Base-by-base conservation (phyloP, 2,113 vertebrate genomes). In the Lutjanus erythropterus region DNA sequence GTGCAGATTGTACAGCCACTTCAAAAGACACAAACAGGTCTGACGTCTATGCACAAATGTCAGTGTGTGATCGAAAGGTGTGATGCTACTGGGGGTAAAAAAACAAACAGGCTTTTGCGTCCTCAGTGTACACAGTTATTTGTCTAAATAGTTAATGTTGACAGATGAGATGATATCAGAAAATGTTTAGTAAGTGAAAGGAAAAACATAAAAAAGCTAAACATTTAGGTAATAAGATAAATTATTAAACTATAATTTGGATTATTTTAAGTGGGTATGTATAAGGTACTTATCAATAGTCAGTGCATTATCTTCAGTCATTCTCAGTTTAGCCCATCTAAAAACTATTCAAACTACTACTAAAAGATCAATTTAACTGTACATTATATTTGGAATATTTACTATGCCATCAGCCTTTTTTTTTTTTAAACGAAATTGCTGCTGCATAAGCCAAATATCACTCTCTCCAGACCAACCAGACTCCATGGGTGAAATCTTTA, bases 41-140 rank as follows among this genome's bases (percentile, higher is more conserved):
- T 83, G 86, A 90, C 67, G 59, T 89, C 85, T 75, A 80, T 80
- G 55, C 70, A 61, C 77, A 86, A 80, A 59, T 0, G 67, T 71
- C 41, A 58, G 64, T 46, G 52, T 42, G 52, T 67, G 74, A 80
- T 55, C 1, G 15, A 72, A 88, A 85, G 35, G 69, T 80, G 85
- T 67, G 76, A 87, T 50, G 74, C 78, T 68, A 68, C 71, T 14
- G 56, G 49, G 44, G 53, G 50, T 10, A 39, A 80, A 39, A 80
- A 85, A 84, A 81, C 52, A 84, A 77, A 85, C 44, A 66, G 9
- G 23, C 25, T 69, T 81, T 35, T 49, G 44, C 75, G 56, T 71
- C 50, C 33, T 16, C 41, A 18, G 72, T 4, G 1, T 65, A 79
- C 46, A 58, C 27, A 39, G 53, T 23, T 56, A 0, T 35, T 65